phyloP scores from a whole-genome alignment of 1,140 invertebrate genomes.

The Drosophila quadrilineata region DNA sequence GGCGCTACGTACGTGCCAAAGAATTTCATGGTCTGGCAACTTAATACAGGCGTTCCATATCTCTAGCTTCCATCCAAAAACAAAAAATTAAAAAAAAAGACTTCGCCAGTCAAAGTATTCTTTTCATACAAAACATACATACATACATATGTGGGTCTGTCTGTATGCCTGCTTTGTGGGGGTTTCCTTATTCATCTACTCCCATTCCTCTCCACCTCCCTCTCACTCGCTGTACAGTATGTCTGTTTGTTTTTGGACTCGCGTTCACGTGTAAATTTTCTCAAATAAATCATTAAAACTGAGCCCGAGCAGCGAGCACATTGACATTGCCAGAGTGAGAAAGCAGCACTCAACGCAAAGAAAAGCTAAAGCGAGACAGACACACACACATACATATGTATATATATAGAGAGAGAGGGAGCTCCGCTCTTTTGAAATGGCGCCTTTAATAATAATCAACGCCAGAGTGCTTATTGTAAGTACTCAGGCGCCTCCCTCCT shows the following conservation, averaged over 20 bases:
- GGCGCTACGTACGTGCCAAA: conserved; percentile 76
- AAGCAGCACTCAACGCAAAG: conserved; percentile 21
- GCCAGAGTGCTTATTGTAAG: conserved; percentile 68
- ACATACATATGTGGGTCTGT: conserved; percentile 11
- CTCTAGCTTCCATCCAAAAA: conserved; percentile 36
- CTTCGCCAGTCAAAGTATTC: conserved; percentile 2
- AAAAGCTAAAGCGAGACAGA: not conserved
- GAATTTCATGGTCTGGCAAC: conserved; percentile 78
- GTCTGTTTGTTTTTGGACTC: conserved; percentile 46
- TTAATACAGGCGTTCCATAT: conserved; percentile 53
- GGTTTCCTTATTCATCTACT: conserved; percentile 68
- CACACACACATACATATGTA: too few species aligned
- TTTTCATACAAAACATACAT: too few species aligned
- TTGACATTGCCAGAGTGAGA: conserved; percentile 70
- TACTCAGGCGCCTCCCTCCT: conserved; percentile 21
- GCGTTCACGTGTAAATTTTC: conserved; percentile 77
- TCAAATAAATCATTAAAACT: conserved; percentile 79
- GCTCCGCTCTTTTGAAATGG: conserved; percentile 40
- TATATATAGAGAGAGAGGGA: not conserved
- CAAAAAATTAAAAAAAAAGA: conserved; percentile 17
- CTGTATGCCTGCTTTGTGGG: conserved; percentile 30
- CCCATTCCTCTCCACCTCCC: too few species aligned
- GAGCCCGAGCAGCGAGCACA: conserved; percentile 54
- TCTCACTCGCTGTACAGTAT: conserved; percentile 32
- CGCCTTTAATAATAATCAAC: conserved; percentile 75